Evolutionary conservation across 2,797 vertebrate species (phyloP).

Genomic region (Bucorvus abyssinicus): DNA sequence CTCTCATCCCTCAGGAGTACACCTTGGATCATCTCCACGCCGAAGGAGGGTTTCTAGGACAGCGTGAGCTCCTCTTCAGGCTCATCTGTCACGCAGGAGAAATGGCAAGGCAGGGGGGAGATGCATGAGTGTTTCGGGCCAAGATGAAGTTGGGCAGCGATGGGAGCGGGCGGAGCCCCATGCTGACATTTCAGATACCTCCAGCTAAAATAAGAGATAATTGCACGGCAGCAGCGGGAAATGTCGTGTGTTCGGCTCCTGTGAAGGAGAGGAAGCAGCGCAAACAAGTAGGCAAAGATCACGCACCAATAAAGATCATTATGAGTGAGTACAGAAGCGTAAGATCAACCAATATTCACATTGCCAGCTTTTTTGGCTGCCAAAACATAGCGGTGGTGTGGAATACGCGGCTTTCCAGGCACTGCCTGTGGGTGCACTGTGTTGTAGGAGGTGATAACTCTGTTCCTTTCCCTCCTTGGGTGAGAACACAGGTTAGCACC

Average conservation of each 20-base stretch:
- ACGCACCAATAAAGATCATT: background rate
- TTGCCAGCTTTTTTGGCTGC: background rate
- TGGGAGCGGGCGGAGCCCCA: background rate
- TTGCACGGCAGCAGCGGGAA: slow-evolving; percentile 7
- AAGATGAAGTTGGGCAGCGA: background rate
- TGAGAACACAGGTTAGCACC: background rate
- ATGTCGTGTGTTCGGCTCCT: slow-evolving; percentile 12
- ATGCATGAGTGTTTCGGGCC: background rate
- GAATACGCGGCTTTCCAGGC: background rate
- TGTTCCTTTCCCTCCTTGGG: background rate
- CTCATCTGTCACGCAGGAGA: background rate
- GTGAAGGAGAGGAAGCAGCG: background rate
- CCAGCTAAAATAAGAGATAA: slow-evolving; percentile 3
- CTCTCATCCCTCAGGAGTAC: accelerated
- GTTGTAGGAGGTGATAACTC: background rate
- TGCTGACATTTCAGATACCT: background rate
- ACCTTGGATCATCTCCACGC: accelerated
- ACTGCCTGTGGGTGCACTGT: background rate
- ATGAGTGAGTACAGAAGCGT: slow-evolving; percentile 30
- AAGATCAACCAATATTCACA: background rate
- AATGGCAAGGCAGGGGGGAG: background rate
- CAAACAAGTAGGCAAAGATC: slow-evolving; percentile 31
- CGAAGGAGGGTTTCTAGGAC: background rate
- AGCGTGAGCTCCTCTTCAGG: accelerated
- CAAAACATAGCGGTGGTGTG: background rate